Evolutionary conservation across 2,797 vertebrate species (phyloP), one percentile per base, ranked within the genome.

Genomic region (Tadarida brasiliensis): DNA sequence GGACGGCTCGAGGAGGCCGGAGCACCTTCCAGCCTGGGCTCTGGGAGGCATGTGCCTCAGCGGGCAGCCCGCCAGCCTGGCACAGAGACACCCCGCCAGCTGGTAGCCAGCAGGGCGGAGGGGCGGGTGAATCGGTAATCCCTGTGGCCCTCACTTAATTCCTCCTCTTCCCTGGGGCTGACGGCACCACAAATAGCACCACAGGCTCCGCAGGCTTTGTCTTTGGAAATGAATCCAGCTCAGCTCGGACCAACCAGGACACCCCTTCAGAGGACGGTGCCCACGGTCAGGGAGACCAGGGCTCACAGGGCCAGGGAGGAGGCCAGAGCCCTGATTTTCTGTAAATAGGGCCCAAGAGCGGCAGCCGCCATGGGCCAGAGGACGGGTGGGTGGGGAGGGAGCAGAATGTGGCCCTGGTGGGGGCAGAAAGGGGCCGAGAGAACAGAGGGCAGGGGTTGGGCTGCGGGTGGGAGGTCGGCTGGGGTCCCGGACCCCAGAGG

Each of bases 151-250:
- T 97, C 95, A 44, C 0, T 7, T 96, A 95, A 97, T 90, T 67
- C 73, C 88, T 86, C 83, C 92, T 24, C 67, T 89, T n/a, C 16
- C 95, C 91, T 2, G 87, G 63, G 80, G 92, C 94, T 94, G 94
- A 6, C 54, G 73, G 61, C 96, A 77, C 97, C 95, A 90, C 96
- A 97, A 97, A 97, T 90, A 96, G 97, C 97, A 92, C 96, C 95
- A 80, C 74, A 74, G 57, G 33, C 90, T 93, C 94, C 76, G 12
- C 70, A 90, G 87, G 95, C 96, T 97, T 88, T 95, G 90, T 97
- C 98, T 97, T 95, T 95, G 96, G 96, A 97, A 97, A 91, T 97
- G 98, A 98, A 98, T 98, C 98, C 96, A 94, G 95, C 95, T 97
- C 80, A 83, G 90, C 97, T 96, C 33, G 81, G 97, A 98, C 98